phyloP scores from a whole-genome alignment of 2,888 invertebrate genomes.

The Suillia variegata region DNA sequence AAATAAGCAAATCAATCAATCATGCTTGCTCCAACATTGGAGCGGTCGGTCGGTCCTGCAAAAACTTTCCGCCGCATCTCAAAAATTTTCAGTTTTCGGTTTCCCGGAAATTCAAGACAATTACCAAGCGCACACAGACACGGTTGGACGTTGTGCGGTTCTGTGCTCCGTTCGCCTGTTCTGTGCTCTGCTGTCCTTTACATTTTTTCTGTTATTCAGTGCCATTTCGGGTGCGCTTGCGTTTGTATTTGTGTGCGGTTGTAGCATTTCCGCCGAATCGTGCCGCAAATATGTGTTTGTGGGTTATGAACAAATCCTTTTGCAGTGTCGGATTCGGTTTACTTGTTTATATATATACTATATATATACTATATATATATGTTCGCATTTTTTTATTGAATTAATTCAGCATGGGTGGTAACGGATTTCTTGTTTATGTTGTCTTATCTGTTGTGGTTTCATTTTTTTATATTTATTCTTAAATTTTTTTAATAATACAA shows the following conservation, averaged over 20 bases:
- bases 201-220: too few species aligned
- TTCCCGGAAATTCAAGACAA: background rate
- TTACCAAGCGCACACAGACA: background rate
- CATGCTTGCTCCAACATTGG: slow-evolving; percentile 21
- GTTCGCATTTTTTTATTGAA: too few species aligned
- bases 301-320: too few species aligned
- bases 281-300: background rate
- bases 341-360: background rate
- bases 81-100: background rate
- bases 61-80: too few species aligned
- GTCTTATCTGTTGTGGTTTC: background rate
- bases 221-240: background rate
- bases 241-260: background rate
- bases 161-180: too few species aligned
- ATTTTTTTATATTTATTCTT: background rate
- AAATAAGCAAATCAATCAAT: slow-evolving; percentile 49
- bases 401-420: background rate
- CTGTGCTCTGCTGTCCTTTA: slow-evolving; percentile 30
- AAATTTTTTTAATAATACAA: background rate
- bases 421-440: background rate
- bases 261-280: background rate
- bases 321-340: background rate
- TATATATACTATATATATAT: background rate
- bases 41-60: too few species aligned
- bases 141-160: slow-evolving; percentile 26